Evolutionary conservation across 92 coral and sea anemone species (phyloP), one percentile per base, ranked within the genome.

Genomic region (Umimayanthus chanpuru): DNA sequence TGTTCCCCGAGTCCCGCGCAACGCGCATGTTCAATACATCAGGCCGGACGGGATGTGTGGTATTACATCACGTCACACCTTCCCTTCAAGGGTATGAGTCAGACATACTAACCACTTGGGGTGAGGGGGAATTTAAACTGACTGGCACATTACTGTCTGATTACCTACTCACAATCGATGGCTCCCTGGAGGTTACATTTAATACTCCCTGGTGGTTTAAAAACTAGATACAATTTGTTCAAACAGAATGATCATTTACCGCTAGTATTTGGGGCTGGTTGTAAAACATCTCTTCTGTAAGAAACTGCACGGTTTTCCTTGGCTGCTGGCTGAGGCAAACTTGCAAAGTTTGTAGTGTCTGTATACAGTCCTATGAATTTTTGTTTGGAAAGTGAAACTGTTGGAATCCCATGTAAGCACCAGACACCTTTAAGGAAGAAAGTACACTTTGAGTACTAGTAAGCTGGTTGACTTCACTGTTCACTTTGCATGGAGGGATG

Each of bases 221-320:
- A 61, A 21, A 61, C 23, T 61, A 20, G 68, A 3, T 18, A 25
- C 68, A 3, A 61, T 18, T 61, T 61, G 21, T 61, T 56, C 21
- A 2, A 18, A 61, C 25, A 16, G 68, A 61, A 61, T 61, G 25
- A 61, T 61, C 9, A 53, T 30, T 66, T 70, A 72, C 65, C 66
- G 43, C 20, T 68, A 67, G 5, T 26, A 26, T 73, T 78, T 78
- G 4, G 61, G 23, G 4, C 25, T 68, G 87, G 11, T 23, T 40
- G 67, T 67, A 43, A 68, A 43, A 14, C 36, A 28, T 50, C 79
- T 75, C 49, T 75, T 39, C 47, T 21, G 44, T 43, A 40, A 39
- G 79, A 75, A 38, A 38, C 43, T 41, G 44, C 30, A 7, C 73
- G 55, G 61, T 70, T 83, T 25, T 71, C 66, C 26, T 83, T 83